Conservation (phyloP, 2,888 invertebrate species). For the Agonum fuliginosum region DNA sequence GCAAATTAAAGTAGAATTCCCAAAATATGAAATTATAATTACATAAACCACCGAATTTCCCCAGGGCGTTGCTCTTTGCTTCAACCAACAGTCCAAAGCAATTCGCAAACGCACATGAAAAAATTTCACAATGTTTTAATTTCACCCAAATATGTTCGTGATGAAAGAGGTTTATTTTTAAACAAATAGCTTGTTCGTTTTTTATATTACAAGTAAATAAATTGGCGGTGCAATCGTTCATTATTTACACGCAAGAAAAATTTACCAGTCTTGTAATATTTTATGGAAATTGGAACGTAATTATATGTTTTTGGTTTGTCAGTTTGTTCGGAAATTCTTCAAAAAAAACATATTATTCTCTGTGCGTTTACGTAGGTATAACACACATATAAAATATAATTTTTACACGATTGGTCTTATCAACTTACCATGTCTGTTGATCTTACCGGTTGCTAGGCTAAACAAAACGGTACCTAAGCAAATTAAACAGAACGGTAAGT, state of each 20-base stretch:
- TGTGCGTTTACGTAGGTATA: no score
- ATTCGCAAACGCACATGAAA: slow-evolving; percentile 8
- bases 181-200: slow-evolving; percentile 30
- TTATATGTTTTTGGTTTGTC: slow-evolving; percentile 16
- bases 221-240: slow-evolving; percentile 29
- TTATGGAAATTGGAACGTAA: slow-evolving; percentile 30
- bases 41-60: slow-evolving; percentile 41
- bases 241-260: slow-evolving; percentile 37
- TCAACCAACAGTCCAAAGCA: slow-evolving; percentile 19
- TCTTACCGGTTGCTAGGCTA: no score
- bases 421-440: no score
- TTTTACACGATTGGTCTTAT: no score
- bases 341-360: no score
- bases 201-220: slow-evolving; percentile 31
- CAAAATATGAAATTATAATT: slow-evolving; percentile 48
- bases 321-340: neutral
- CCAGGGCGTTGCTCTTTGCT: slow-evolving; percentile 17
- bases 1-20: slow-evolving; percentile 45
- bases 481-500: no score
- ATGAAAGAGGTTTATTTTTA: neutral
- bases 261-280: slow-evolving; percentile 4
- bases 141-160: slow-evolving; percentile 3
- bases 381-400: no score
- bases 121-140: slow-evolving; percentile 18
- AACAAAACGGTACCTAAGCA: no score